Percentiles rank a stretch among this genome's conserved stretches.
Evolutionary conservation across 2,113 vertebrate species (phyloP).

Genomic region (Tenebrosternarchus preto): DNA sequence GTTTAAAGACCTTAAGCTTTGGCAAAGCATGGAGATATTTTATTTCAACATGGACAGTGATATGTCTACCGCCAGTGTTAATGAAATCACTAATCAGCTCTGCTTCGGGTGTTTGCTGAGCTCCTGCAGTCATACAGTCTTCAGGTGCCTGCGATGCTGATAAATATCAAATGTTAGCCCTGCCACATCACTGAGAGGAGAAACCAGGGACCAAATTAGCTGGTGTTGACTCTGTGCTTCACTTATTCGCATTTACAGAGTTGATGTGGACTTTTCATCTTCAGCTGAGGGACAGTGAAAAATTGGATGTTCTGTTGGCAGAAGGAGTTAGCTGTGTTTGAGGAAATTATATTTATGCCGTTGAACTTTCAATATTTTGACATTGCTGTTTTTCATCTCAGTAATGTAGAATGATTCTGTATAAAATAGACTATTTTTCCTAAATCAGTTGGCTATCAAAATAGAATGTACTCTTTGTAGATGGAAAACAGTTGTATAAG

Average conservation of each 20-base stretch:
- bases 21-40: constrained; percentile 23
- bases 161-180: constrained; percentile 38
- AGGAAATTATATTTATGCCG: neutral
- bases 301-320: neutral
- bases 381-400: too few relatives aligned
- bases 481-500: too few relatives aligned
- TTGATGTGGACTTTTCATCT: constrained; percentile 32
- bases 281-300: neutral
- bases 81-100: constrained; percentile 53
- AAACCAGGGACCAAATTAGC: constrained; percentile 25
- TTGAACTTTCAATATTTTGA: too few relatives aligned
- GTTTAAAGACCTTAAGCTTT: constrained; percentile 35
- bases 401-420: too few relatives aligned
- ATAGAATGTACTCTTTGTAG: too few relatives aligned
- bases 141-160: constrained; percentile 34
- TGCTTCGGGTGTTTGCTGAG: constrained; percentile 29
- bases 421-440: too few relatives aligned
- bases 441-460: too few relatives aligned
- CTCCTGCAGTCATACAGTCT: constrained; percentile 34
- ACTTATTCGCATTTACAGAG: constrained; percentile 27
- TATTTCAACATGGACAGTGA: constrained; percentile 34
- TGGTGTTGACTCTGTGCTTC: constrained; percentile 25
- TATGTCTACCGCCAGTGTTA: constrained; percentile 31
- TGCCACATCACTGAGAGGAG: constrained; percentile 4
- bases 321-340: neutral